Conservation (phyloP, 1,140 invertebrate genomes). For the Sinella curviseta region DNA sequence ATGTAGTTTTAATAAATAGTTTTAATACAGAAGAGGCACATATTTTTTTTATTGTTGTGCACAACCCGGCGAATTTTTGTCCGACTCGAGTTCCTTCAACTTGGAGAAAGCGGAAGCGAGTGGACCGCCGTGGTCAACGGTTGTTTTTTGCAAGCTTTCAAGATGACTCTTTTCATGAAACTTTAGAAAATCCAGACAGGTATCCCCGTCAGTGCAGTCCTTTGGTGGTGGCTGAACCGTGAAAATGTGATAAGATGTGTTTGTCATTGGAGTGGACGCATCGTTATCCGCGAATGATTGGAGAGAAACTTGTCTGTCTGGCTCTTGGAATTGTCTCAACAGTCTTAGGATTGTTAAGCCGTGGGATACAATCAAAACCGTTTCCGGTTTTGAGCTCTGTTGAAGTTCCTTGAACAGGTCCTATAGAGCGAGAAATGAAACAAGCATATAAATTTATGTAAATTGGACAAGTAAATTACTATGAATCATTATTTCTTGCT, state of each 20-base stretch:
- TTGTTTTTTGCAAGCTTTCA: not conserved
- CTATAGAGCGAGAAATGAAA: not conserved
- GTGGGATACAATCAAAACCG: not conserved
- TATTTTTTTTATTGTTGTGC: not conserved
- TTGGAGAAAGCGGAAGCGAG: not conserved
- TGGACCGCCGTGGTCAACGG: not conserved
- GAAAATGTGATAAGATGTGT: slow-evolving; percentile 13
- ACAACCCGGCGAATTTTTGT: too few species aligned
- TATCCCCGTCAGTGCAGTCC: not conserved
- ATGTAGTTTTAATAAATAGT: too few species aligned
- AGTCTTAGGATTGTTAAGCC: not conserved
- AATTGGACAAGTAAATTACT: not conserved
- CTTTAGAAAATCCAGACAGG: not conserved
- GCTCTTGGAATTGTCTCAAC: not conserved
- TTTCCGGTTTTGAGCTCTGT: not conserved
- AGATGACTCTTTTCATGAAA: not conserved
- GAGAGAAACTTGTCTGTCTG: not conserved
- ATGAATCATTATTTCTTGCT: not conserved
- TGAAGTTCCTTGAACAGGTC: not conserved
- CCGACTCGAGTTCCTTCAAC: too few species aligned
- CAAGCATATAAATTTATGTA: not conserved
- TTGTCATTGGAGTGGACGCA: not conserved
- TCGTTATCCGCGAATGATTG: not conserved
- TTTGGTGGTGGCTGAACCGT: not conserved
- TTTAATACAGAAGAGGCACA: too few species aligned